Base-by-base conservation (phyloP, 2,113 vertebrate species). In the Saimiri boliviensis region DNA sequence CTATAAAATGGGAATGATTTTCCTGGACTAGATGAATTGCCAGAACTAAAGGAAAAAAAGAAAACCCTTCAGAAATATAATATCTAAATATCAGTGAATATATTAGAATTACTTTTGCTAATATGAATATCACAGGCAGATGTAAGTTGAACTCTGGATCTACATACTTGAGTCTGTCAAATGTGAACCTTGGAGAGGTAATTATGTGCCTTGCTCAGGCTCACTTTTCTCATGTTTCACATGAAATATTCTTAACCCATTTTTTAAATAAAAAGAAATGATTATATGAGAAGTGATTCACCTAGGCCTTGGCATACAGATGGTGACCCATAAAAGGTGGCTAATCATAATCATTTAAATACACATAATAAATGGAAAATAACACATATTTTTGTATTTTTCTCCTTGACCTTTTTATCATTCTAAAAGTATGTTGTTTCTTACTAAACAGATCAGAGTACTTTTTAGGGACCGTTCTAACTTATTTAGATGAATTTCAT, bases 401-500 rank as follows among this genome's bases (percentile, higher is more conserved):
- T 88, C 21, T 16, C 21, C 52, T 58, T 90, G 23, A 47, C 6
- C 42, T 58, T 89, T 93, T 77, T 40, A 73, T 76, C 35, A 37
- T 56, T 76, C 63, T 81, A 77, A 86, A 77, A 84, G 49, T 27
- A 19, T 70, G 7, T 30, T 27, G 68, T 8, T 91, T 81, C 91
- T n/a, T 42, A 88, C 20, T 27, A 40, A 94, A 86, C 21, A 68
- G 10, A 7, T 21, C 30, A 60, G 16, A 90, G 17, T 20, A 68
- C 23, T 58, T 83, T 63, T 8, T 21, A 52, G 20, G 85, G 49
- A 16, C 30, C 54, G 6, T 79, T 86, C n/a, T 60, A 83, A 74
- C 14, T 27, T 74, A 82, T 37, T 98, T 98, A 96, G 56, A 74
- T 97, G 85, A 82, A 92, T 95, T 70, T 97, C 95, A 95, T 98